Percentiles rank a stretch among this genome's conserved stretches.
Evolutionary conservation across 2,113 vertebrate genomes (phyloP).

Genomic region (Strigops habroptila): DNA sequence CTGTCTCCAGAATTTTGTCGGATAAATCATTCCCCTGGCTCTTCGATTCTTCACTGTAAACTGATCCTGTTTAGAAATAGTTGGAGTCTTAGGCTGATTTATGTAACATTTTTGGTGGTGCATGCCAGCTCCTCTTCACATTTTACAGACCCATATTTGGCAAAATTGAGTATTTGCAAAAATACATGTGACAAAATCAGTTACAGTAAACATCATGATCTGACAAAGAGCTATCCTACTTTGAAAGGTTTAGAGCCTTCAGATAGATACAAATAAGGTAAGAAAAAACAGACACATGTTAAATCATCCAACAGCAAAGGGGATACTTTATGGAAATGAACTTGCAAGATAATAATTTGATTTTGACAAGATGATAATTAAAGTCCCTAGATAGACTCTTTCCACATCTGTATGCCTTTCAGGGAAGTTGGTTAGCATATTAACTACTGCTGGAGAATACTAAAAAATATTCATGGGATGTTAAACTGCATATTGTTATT

Average conservation of each 20-base stretch:
- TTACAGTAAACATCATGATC: conserved; percentile 61
- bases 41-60: conserved; percentile 32
- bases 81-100: conserved; percentile 56
- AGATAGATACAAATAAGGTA: conserved; percentile 74
- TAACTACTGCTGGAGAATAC: conserved; percentile 71
- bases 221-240: conserved; percentile 52
- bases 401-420: conserved; percentile 78
- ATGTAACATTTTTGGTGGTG: conserved; percentile 13
- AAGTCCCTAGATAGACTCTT: conserved; percentile 81
- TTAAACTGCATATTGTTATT: conserved; percentile 78
- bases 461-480: conserved; percentile 75
- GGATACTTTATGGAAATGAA: conserved; percentile 83
- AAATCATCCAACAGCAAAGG: conserved; percentile 72
- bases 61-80: conserved; percentile 44
- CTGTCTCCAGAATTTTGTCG: conserved; percentile 1
- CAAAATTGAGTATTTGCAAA: conserved; percentile 58
- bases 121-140: neutral
- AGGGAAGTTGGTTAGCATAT: conserved; percentile 78
- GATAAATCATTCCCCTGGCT: conserved; percentile 6
- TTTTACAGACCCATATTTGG: conserved; percentile 30
- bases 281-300: conserved; percentile 74
- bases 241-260: conserved; percentile 60
- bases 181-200: conserved; percentile 66
- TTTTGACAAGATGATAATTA: conserved; percentile 94
- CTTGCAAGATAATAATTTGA: conserved; percentile 82